A percentile compares a stretch with the other conserved stretches of the same genome.
Evolutionary conservation across 2,888 invertebrate species (phyloP).

Genomic region (Peribatodes rhomboidaria): DNA sequence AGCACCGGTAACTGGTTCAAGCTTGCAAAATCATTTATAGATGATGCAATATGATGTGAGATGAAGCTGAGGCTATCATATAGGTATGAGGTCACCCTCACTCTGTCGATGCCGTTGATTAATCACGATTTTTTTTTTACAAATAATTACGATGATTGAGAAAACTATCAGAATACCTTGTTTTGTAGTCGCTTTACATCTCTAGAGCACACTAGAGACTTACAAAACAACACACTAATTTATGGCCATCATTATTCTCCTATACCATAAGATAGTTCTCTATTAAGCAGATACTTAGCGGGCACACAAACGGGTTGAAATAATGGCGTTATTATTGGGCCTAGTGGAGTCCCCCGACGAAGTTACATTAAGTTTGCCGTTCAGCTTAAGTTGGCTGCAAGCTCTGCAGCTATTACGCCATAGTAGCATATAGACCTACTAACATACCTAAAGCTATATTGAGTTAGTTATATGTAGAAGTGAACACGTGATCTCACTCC

Average conservation of each 20-base stretch:
- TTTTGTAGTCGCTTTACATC: too few relatives aligned
- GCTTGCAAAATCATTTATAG: too few relatives aligned
- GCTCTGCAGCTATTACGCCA: conserved; percentile 56
- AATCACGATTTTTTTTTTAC: too few relatives aligned
- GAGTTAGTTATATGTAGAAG: conserved; percentile 23
- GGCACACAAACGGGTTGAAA: conserved; percentile 44
- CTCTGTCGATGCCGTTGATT: too few relatives aligned
- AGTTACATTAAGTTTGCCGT: conserved; percentile 72
- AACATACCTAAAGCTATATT: conserved; percentile 19
- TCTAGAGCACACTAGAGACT: too few relatives aligned
- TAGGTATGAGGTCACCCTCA: too few relatives aligned
- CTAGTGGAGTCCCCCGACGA: conserved; percentile 54
- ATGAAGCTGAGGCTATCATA: too few relatives aligned
- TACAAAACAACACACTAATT: too few relatives aligned
- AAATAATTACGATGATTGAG: too few relatives aligned
- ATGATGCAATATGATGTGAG: too few relatives aligned
- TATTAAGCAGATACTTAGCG: conserved; percentile 24
- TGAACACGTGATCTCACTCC: conserved; percentile 51
- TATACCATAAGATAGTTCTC: conserved; percentile 1
- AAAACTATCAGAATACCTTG: too few relatives aligned
- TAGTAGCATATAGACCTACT: conserved; percentile 32
- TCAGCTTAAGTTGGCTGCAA: conserved; percentile 64
- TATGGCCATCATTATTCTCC: neutral
- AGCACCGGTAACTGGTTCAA: too few relatives aligned
- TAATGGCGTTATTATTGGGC: conserved; percentile 59